These are phyloP conservation scores for Danio aesculapii DNA, from an alignment of 2,797 vertebrate species.

Conservation along the genomic window DNA sequence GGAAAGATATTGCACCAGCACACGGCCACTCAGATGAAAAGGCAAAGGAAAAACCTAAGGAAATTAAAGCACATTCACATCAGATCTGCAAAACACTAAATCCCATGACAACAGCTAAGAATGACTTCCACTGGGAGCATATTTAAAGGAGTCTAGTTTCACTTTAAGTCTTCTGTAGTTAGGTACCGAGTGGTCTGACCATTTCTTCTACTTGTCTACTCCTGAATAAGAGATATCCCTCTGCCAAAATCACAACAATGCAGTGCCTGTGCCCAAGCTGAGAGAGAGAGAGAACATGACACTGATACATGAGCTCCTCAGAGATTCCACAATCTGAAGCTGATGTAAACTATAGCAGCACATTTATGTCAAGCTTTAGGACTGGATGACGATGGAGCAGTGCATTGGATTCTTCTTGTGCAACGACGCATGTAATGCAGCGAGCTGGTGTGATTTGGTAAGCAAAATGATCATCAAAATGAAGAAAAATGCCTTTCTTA, in stretches of 20 bases:
- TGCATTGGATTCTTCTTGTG: not conserved
- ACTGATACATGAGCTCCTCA: not conserved
- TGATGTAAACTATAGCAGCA: slow-evolving; percentile 16
- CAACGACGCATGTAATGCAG: slow-evolving; percentile 3
- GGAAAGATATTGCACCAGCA: not conserved
- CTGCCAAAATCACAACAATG: slow-evolving; percentile 53
- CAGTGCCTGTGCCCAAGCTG: slow-evolving; percentile 33
- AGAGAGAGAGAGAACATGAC: not conserved
- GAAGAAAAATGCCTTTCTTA: not conserved
- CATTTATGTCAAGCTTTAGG: slow-evolving; percentile 15
- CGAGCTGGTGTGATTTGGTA: not conserved
- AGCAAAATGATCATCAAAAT: not conserved
- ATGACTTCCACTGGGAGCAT: not conserved
- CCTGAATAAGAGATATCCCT: slow-evolving; percentile 38
- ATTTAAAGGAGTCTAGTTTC: slow-evolving; percentile 4
- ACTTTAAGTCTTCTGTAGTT: not conserved
- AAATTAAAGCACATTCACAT: too few species aligned
- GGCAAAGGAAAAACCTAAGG: not conserved
- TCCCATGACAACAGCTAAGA: not conserved
- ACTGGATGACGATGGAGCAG: not conserved
- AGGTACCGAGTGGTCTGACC: not conserved
- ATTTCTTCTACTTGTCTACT: slow-evolving; percentile 13
- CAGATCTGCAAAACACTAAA: not conserved
- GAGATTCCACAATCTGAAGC: slow-evolving; percentile 6
- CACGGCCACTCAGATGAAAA: not conserved